Evolutionary conservation across 2,113 vertebrate genomes (phyloP), one percentile per base, ranked within the genome.

Genomic region (Steatornis caripensis): DNA sequence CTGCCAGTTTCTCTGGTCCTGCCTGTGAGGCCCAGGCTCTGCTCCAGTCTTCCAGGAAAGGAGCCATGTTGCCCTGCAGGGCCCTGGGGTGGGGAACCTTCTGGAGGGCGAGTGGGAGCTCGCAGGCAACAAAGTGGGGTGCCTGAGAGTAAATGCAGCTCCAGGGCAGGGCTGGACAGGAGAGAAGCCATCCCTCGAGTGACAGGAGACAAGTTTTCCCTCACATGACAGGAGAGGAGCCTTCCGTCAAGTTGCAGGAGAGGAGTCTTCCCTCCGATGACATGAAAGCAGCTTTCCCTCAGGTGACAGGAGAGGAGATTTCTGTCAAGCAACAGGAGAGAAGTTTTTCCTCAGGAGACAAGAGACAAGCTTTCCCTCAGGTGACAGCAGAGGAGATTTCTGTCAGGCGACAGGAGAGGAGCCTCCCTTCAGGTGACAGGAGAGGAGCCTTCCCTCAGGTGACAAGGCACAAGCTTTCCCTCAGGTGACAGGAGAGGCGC

Each of bases 81-180:
- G 11, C 48, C 12, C n/a, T 21, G 23, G 6, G 7, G 74, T 37
- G 36, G 6, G 8, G 70, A 94, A 87, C 22, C n/a, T 82, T 77
- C 76, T 22, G 11, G 62, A 71, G 16, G 30, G 26, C 2, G 0
- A 9, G 3, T 9, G 4, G 12, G 36, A 55, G 43, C 9, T 29
- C 0, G 0, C 36, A 55, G 15, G 18, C 0, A 9, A 12, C 13
- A 7, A 22, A 24, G 6, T 13, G 18, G 8, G 6, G 9, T 0
- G 0, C n/a, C 19, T 41, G 29, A 34, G 39, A 4, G 26, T 24
- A 61, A 39, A 39, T 5, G 8, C 41, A 69, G 60, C 60, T 26
- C 7, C 39, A 46, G n/a, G 19, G 19, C 23, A 32, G 34, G 43
- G 53, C 74, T 43, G 39, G 54, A 21, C 13, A 12, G 13, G 65